These are phyloP conservation scores for Pseudorhiza aurosa DNA, from an alignment of 30 jellyfish, hydroid and myxozoan species.

Conservation along the genomic window DNA sequence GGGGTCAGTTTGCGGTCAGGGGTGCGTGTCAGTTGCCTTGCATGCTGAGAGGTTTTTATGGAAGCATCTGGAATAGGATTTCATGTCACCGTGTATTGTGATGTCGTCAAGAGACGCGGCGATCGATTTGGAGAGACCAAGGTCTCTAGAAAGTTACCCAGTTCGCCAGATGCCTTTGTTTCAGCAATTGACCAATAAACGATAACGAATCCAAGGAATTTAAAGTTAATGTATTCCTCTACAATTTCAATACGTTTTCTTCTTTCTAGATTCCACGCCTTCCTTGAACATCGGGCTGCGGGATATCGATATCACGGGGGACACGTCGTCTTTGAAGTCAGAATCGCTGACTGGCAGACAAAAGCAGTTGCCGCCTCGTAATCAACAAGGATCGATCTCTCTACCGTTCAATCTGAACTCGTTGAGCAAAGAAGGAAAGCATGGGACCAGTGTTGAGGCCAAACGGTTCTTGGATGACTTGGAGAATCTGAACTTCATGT, in stretches of 20 bases:
- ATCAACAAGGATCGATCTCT: slow-evolving; percentile 1
- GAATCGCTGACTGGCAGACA: not conserved
- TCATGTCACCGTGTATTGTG: no score
- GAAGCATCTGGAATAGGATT: no score
- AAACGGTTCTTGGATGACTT: slow-evolving; percentile 21
- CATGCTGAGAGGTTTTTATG: no score
- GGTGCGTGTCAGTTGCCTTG: no score
- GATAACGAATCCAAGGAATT: no score
- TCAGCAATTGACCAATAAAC: no score
- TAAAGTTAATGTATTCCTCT: no score
- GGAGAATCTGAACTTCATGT: slow-evolving; percentile 56
- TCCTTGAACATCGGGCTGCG: slow-evolving; percentile 21
- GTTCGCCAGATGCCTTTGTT: no score
- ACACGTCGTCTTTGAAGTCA: not conserved
- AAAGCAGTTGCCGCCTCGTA: not conserved
- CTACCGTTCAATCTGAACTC: slow-evolving; percentile 54
- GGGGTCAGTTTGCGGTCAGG: no score
- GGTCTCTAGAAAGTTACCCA: no score
- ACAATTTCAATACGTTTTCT: not conserved
- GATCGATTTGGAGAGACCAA: no score
- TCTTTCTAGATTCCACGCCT: slow-evolving; percentile 7
- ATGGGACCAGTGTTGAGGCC: slow-evolving; percentile 39
- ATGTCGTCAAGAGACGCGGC: no score
- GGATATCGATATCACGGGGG: slow-evolving; percentile 1
- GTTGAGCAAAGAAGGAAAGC: slow-evolving; percentile 10